Evolutionary conservation across 2,797 vertebrate genomes (phyloP).

Genomic region (Threskiornis aethiopicus): DNA sequence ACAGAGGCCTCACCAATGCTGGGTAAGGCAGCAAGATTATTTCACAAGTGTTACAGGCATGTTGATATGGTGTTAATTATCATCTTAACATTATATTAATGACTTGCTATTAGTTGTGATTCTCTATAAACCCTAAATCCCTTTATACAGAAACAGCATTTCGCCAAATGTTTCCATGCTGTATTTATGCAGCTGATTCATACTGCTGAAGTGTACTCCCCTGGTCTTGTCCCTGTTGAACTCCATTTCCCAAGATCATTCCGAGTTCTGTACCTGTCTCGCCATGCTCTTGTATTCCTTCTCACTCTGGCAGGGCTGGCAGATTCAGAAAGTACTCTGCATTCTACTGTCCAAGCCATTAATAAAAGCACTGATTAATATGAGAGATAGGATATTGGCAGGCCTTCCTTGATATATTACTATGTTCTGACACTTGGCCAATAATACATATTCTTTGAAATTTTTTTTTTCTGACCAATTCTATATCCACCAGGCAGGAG

Average conservation of each 20-base stretch:
- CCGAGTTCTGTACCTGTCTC: not conserved
- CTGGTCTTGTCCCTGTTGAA: not conserved
- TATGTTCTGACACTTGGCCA: not conserved
- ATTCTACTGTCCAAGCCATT: not conserved
- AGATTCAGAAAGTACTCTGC: not conserved
- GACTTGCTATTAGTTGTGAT: not conserved
- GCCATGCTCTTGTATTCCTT: not conserved
- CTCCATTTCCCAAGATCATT: not conserved
- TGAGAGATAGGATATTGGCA: accelerated
- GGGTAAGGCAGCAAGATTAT: not conserved
- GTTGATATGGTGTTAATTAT: not conserved
- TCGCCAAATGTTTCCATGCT: not conserved
- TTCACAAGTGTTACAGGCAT: not conserved
- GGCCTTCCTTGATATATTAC: not conserved
- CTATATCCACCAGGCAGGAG: not conserved
- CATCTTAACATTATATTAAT: not conserved
- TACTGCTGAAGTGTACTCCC: not conserved
- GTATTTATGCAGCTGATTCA: not conserved
- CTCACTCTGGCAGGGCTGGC: not conserved
- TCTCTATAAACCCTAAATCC: not conserved
- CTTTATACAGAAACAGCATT: not conserved
- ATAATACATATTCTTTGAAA: not conserved
- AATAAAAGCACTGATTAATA: not conserved
- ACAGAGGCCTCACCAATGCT: not conserved
- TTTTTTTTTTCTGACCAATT: not conserved